Evolutionary conservation across 2,797 vertebrate genomes (phyloP).

Genomic region (Scolopax rusticola): DNA sequence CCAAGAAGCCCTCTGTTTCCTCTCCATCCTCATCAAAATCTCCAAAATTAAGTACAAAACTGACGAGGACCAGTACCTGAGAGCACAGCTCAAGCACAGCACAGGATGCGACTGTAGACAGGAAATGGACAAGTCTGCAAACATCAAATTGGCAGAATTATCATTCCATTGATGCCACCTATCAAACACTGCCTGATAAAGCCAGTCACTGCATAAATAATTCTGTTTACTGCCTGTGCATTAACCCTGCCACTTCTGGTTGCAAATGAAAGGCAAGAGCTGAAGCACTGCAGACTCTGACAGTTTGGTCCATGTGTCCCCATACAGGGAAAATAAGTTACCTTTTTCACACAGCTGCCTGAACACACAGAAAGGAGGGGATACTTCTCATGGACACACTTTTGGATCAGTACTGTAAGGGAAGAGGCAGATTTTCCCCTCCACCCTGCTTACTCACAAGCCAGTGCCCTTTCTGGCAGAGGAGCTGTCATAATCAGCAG

Average conservation of each 20-base stretch:
- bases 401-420: fast-evolving
- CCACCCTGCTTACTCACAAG: neutral
- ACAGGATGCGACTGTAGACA: fast-evolving
- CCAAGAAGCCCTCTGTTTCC: neutral
- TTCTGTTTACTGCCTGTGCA: neutral
- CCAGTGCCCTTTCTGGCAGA: neutral
- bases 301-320: neutral
- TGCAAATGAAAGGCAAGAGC: neutral
- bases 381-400: fast-evolving
- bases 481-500: conserved; percentile 11
- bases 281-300: neutral
- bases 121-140: neutral
- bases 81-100: fast-evolving
- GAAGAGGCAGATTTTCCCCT: neutral
- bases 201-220: neutral
- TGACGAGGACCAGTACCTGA: fast-evolving
- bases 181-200: neutral
- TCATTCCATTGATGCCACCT: fast-evolving
- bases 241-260: neutral
- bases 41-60: neutral
- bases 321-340: fast-evolving
- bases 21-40: neutral
- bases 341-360: neutral
- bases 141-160: neutral
- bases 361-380: neutral